These are phyloP conservation scores for Colletes gigas DNA, from an alignment of 1,140 invertebrate genomes.

Conservation along the genomic window DNA sequence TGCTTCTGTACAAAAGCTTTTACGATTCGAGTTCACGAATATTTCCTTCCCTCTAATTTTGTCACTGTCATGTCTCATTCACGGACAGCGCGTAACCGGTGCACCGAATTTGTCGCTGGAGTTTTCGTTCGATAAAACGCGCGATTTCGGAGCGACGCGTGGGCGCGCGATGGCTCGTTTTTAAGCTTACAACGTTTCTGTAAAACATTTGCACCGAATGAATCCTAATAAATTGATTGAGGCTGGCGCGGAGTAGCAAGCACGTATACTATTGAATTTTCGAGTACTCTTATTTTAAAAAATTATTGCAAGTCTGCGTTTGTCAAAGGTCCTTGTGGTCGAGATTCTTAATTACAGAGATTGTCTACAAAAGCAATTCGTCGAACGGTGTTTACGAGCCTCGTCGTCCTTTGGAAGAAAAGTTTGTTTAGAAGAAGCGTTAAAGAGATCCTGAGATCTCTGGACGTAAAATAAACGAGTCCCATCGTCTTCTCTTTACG, in stretches of 20 bases:
- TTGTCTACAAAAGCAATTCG: background rate
- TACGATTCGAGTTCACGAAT: background rate
- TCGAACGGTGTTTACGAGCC: slow-evolving; percentile 2
- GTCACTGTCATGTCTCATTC: background rate
- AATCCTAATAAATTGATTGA: too few relatives aligned
- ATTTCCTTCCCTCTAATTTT: background rate
- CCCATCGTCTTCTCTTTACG: slow-evolving; percentile 14
- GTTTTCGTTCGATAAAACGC: too few relatives aligned
- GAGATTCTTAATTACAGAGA: slow-evolving; percentile 2
- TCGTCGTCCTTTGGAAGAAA: background rate
- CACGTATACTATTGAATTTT: too few relatives aligned
- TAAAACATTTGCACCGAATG: too few relatives aligned
- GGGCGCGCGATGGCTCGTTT: background rate
- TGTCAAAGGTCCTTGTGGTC: too few relatives aligned
- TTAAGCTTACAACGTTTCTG: background rate
- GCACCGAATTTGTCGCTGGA: too few relatives aligned
- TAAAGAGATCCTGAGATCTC: slow-evolving; percentile 8
- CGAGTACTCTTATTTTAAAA: too few relatives aligned
- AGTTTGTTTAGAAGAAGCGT: slow-evolving; percentile 19
- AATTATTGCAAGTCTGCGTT: too few relatives aligned
- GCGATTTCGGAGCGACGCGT: background rate
- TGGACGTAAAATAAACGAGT: slow-evolving; percentile 31
- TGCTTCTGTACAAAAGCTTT: background rate
- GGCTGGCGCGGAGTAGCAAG: too few relatives aligned
- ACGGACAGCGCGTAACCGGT: too few relatives aligned